These are phyloP conservation scores for Eilema caniola DNA, from an alignment of 2,888 invertebrate genomes.

Conservation along the genomic window DNA sequence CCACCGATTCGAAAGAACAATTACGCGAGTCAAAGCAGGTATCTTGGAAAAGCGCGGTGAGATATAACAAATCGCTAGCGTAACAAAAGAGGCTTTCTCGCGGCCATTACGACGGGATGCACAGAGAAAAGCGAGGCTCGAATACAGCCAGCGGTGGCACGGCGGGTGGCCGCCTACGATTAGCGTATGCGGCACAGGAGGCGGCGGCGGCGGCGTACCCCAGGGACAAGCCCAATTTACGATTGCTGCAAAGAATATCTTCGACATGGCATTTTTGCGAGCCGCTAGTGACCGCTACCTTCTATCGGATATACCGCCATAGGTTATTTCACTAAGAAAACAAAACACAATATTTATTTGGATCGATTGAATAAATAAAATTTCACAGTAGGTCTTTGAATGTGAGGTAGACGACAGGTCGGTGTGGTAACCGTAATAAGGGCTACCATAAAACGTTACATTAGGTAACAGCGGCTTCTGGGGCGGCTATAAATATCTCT, in stretches of 20 bases:
- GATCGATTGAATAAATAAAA: conserved; percentile 73
- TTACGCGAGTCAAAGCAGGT: conserved; percentile 84
- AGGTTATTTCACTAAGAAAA: conserved; percentile 52
- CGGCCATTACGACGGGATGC: conserved; percentile 82
- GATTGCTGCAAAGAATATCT: conserved; percentile 84
- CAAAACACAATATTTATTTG: conserved; percentile 59
- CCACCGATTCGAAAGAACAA: conserved; percentile 84
- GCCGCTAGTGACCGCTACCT: conserved; percentile 70
- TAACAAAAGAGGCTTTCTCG: conserved; percentile 86
- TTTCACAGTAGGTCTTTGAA: conserved; percentile 59
- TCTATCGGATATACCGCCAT: conserved; percentile 44
- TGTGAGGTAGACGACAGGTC: conserved; percentile 68
- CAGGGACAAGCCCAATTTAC: conserved; percentile 77
- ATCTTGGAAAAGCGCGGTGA: conserved; percentile 79
- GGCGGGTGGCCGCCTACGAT: conserved; percentile 65
- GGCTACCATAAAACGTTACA: conserved; percentile 86
- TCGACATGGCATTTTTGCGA: conserved; percentile 76
- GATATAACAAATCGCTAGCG: conserved; percentile 84
- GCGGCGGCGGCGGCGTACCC: conserved; percentile 63
- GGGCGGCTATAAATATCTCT: conserved; percentile 86
- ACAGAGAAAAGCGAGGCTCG: conserved; percentile 69
- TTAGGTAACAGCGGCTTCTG: conserved; percentile 86
- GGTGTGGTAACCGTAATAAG: conserved; percentile 83
- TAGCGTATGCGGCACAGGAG: conserved; percentile 77
- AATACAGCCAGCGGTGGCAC: conserved; percentile 59